These are phyloP conservation scores for Pelecanoides urinatrix DNA, from an alignment of 2,113 vertebrate genomes.

Conservation along the genomic window DNA sequence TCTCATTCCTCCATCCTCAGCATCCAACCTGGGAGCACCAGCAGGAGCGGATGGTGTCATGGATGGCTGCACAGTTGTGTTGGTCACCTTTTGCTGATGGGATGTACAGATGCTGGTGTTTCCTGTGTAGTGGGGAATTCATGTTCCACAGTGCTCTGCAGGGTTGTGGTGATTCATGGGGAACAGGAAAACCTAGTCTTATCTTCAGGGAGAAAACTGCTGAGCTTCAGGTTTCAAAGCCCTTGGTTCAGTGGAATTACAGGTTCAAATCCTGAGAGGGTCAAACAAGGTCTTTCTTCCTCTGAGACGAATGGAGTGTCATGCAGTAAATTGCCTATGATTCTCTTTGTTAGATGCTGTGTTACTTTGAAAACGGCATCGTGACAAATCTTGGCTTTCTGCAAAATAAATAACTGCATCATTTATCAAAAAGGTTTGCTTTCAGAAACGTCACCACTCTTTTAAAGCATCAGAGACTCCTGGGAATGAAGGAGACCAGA, in stretches of 20 bases:
- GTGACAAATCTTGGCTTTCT: constrained; percentile 20
- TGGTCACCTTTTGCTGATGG: background rate
- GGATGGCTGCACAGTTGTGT: accelerated
- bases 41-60: background rate
- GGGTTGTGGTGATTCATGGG: background rate
- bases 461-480: background rate
- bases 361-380: background rate
- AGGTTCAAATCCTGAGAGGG: constrained; percentile 30
- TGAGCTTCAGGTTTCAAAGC: constrained; percentile 33
- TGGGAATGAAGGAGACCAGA: background rate
- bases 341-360: constrained; percentile 33
- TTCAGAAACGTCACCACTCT: background rate
- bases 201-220: constrained; percentile 24
- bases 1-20: background rate
- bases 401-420: constrained; percentile 40
- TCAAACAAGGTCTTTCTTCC: constrained; percentile 37
- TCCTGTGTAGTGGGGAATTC: background rate
- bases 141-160: background rate
- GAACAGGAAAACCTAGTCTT: constrained; percentile 5
- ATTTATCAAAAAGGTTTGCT: constrained; percentile 38
- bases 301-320: constrained; percentile 32
- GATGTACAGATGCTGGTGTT: background rate
- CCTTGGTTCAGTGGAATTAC: constrained; percentile 24
- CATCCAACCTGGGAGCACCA: background rate
- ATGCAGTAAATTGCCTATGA: background rate